Evolutionary conservation across 2,113 vertebrate species (phyloP), one percentile per base, ranked within the genome.

Genomic region (Muntiacus reevesi): DNA sequence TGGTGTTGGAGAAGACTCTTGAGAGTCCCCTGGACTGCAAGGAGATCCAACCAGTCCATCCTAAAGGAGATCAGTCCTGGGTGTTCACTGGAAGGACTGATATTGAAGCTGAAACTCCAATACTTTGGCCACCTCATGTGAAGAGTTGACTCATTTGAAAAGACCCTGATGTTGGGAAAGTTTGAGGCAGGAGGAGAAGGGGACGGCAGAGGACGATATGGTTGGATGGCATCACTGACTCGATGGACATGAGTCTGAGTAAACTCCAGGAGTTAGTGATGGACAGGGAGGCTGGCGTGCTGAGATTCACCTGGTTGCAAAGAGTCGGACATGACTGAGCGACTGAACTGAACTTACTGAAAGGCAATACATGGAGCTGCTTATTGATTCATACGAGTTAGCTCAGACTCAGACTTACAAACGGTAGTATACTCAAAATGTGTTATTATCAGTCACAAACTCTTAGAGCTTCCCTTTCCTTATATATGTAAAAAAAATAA

Each of bases 301-400:
- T 36, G n/a, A 0, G 0, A 9, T 71, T 36, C 64, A 71, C 36
- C 17, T 4, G 9, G 17, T 71, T 2, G 5, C n/a, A 36, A 71
- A 36, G 17, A 36, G 8, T 21, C 19, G 8, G 9, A 36, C 17
- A 21, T 2, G n/a, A 36, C 64, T 71, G 64, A 71, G n/a, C 0
- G 1, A 36, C n/a, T 71, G n/a, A 71, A 71, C 64, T 36, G n/a
- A 71, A 71, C 64, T 67, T 33, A 67, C 64, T 71, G 64, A 71
- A 71, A 71, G 17, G n/a, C n/a, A 71, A n/a, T 36, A 36, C 17
- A 71, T 71, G 17, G 30, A 90, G 33, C 28, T 54, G 19, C 28
- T 47, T 33, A 6, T 27, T 36, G 55, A 55, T 16, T 43, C 33
- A 45, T 17, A 91, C 78, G 11, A 74, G 16, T 36, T n/a, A 93